Evolutionary conservation across 2,888 invertebrate genomes (phyloP).

Genomic region (Erpobdella octoculata): DNA sequence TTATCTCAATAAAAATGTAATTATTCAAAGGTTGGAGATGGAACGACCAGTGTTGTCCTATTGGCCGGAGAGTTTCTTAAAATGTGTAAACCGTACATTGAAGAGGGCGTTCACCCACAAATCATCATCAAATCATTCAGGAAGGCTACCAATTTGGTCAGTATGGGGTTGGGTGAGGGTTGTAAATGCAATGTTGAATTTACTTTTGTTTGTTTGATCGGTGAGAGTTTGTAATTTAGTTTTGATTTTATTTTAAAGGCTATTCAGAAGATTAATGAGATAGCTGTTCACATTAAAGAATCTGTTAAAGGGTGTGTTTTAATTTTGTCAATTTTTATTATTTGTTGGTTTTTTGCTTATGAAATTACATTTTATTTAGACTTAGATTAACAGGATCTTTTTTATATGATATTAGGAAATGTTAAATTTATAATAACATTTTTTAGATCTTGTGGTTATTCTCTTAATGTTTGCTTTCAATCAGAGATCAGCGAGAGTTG

Average conservation of each 20-base stretch:
- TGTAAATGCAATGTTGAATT: neutral
- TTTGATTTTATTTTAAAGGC: constrained; percentile 54
- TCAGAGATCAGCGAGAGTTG: constrained; percentile 52
- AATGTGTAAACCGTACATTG: constrained; percentile 85
- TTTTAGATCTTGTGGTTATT: too few relatives aligned
- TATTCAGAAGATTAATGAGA: constrained; percentile 70
- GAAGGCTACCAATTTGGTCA: constrained; percentile 66
- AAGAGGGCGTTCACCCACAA: constrained; percentile 92
- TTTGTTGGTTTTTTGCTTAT: too few relatives aligned
- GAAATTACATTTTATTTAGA: too few relatives aligned
- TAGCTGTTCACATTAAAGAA: constrained; percentile 61
- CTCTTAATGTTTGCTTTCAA: too few relatives aligned
- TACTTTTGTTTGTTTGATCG: neutral
- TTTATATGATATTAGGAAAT: too few relatives aligned
- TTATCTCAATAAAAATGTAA: neutral
- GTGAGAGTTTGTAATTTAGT: neutral
- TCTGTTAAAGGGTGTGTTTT: constrained; percentile 46
- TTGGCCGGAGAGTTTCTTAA: constrained; percentile 90
- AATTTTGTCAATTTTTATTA: neutral
- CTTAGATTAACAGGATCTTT: too few relatives aligned
- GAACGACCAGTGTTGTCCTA: constrained; percentile 92
- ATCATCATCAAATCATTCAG: constrained; percentile 82
- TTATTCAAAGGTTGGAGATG: constrained; percentile 79
- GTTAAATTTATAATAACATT: too few relatives aligned
- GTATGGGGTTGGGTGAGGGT: too few relatives aligned